Base-by-base conservation (phyloP, 2,888 invertebrate species). In the Drosophila stalkeri region DNA sequence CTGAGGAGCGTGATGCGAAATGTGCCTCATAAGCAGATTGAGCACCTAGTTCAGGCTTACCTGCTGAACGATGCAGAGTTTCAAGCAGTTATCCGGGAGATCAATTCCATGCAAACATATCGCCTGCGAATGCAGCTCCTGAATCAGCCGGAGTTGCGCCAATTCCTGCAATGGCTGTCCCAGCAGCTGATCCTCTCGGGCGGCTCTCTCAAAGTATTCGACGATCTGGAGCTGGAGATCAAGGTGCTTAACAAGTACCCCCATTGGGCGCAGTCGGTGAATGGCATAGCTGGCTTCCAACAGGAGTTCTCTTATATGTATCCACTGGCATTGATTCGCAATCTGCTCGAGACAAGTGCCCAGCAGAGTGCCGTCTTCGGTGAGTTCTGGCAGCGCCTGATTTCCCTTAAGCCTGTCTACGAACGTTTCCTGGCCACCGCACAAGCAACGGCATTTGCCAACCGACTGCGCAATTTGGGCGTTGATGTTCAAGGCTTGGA, bases 31-130 rank as follows among this genome's bases (percentile, higher is more conserved):
- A 68, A 76, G 12, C 73, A 83, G 18, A 69, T 92, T 0, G 75
- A 80, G 33, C 65, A 81, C 8, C 65, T 92, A 27, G 63, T 90
- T 3, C 75, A 72, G 23, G 85, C 86, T 9, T 93, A 92, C 65
- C 66, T 91, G 12, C 76, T 92, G 0, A 90, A 89, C 44, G 92
- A 92, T 73, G 77, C 78, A 2, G 80, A 87, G 20, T 92, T 93
- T 55, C 92, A 92, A 63, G 75, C 75, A 0, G 67, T 92, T n/a
- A 71, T 92, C 5, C 79, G 92, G 0, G 82, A 82, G 23, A 77
- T 92, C 14, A 91, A 90, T 41, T 78, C 88, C n/a, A 1, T 89
- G 65, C 7, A 64, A 52, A n/a, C 81, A 35, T 85, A 71, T 56
- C 75, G 85, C 8, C 68, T 92, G 43, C 52, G 75, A 1, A 69